Percentiles rank a stretch among this genome's conserved stretches.
Evolutionary conservation across 2,113 vertebrate genomes (phyloP).

Genomic region (Todiramphus chloris): DNA sequence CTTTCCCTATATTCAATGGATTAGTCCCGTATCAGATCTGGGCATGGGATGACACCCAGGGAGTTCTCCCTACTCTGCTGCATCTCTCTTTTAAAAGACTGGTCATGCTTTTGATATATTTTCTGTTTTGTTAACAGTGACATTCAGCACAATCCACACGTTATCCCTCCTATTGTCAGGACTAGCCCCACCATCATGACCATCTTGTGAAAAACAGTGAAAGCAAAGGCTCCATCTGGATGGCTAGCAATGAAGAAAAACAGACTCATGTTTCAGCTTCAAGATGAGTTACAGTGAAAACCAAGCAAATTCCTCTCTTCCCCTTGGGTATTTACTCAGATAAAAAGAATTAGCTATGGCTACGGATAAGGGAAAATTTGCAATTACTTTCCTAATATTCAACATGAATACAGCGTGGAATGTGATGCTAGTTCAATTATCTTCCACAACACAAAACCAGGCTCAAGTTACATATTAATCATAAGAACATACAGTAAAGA

Average conservation of each 20-base stretch:
- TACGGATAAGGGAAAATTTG: background rate
- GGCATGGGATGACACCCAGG: background rate
- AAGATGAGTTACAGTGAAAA: background rate
- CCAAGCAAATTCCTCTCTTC: conserved; percentile 2
- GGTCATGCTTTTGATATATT: background rate
- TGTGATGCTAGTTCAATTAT: background rate
- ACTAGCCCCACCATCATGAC: background rate
- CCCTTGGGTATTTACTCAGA: conserved; percentile 22
- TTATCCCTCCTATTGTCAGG: background rate
- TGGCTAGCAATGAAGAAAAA: background rate
- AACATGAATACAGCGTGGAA: background rate
- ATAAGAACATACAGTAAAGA: background rate
- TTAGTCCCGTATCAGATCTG: background rate
- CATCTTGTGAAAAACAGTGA: background rate
- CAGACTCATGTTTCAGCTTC: background rate
- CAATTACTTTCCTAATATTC: background rate
- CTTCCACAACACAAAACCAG: background rate
- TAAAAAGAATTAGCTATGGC: background rate
- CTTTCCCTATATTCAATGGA: background rate
- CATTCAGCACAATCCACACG: background rate
- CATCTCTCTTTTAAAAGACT: background rate
- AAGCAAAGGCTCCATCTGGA: background rate
- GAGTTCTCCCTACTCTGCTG: background rate
- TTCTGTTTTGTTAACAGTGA: background rate
- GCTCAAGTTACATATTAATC: background rate